Conservation (phyloP, 2,797 vertebrate genomes). For the Phalloptychus januarius region DNA sequence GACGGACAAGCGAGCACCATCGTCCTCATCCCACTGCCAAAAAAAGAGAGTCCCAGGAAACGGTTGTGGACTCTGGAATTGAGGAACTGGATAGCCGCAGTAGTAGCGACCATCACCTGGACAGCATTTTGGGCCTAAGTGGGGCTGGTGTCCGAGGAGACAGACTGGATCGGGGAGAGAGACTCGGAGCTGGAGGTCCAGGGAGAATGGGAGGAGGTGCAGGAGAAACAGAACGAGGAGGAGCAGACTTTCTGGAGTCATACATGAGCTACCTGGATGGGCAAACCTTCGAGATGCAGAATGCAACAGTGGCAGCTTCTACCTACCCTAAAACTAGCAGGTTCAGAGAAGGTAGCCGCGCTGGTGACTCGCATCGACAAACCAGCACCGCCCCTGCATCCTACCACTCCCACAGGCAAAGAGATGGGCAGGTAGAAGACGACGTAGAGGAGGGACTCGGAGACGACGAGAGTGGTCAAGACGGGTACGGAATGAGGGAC, state of each 20-base stretch:
- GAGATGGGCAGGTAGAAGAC: slow-evolving; percentile 77
- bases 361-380: slow-evolving; percentile 74
- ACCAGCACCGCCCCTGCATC: slow-evolving; percentile 79
- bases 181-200: slow-evolving; percentile 45
- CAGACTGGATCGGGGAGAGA: slow-evolving; percentile 70
- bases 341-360: slow-evolving; percentile 76
- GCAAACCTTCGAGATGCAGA: slow-evolving; percentile 89
- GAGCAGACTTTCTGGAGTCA: slow-evolving; percentile 87
- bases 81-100: slow-evolving; percentile 94
- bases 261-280: slow-evolving; percentile 94
- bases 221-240: slow-evolving; percentile 70
- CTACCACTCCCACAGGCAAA: slow-evolving; percentile 76
- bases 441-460: slow-evolving; percentile 69
- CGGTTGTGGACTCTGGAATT: slow-evolving; percentile 90
- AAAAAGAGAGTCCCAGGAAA: slow-evolving; percentile 88
- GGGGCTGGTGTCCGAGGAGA: slow-evolving; percentile 75
- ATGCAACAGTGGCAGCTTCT: slow-evolving; percentile 78
- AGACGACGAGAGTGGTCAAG: slow-evolving; percentile 69
- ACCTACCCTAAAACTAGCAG: slow-evolving; percentile 82
- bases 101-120: slow-evolving; percentile 92
- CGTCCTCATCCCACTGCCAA: slow-evolving; percentile 78
- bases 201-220: slow-evolving; percentile 73
- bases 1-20: slow-evolving; percentile 81
- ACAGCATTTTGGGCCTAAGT: slow-evolving; percentile 88
- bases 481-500: slow-evolving; percentile 72